phyloP scores from a whole-genome alignment of 2,888 invertebrate genomes.

The Thera britannica region DNA sequence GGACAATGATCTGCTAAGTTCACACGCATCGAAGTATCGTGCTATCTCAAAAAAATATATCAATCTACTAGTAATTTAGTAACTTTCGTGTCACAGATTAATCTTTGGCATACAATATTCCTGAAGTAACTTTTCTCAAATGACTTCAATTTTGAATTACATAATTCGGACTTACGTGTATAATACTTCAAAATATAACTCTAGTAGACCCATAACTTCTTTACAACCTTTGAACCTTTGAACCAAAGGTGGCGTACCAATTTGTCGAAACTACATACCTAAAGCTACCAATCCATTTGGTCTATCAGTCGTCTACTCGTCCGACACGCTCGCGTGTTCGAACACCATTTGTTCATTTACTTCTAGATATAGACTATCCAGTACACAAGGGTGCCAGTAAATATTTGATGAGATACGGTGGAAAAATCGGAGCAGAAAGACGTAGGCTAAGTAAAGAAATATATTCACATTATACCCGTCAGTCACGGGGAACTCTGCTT shows the following conservation, averaged over 20 bases:
- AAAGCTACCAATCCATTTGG: slow-evolving; percentile 32
- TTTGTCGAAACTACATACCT: slow-evolving; percentile 7
- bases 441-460: neutral
- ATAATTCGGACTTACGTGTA: too few species aligned
- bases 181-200: too few species aligned
- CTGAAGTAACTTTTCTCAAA: too few species aligned
- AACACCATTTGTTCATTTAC: slow-evolving; percentile 37
- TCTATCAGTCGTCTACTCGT: neutral
- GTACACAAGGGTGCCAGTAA: slow-evolving; percentile 1
- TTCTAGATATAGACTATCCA: slow-evolving; percentile 20
- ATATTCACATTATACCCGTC: neutral
- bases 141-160: too few species aligned
- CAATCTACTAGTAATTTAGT: too few species aligned
- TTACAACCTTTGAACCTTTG: neutral
- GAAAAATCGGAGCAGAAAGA: neutral
- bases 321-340: slow-evolving; percentile 35
- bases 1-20: too few species aligned
- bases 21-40: too few species aligned
- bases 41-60: too few species aligned
- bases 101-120: too few species aligned
- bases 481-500: neutral
- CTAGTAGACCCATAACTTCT: too few species aligned
- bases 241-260: neutral
- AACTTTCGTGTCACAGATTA: too few species aligned
- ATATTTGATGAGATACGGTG: slow-evolving; percentile 2